phyloP scores from a whole-genome alignment of 2,888 invertebrate genomes.

The Chloroclysta siterata region DNA sequence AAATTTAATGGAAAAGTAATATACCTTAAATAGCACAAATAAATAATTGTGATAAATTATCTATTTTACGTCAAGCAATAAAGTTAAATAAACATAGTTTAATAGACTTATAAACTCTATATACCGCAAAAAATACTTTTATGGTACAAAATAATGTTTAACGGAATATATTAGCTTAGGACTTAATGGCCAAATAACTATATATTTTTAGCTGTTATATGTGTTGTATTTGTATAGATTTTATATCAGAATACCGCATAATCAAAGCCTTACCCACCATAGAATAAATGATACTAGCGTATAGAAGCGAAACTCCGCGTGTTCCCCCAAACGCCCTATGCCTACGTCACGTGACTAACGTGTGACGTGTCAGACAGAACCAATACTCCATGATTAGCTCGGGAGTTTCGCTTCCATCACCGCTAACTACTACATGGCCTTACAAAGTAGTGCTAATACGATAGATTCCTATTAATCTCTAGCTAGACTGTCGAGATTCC shows the following conservation, averaged over 20 bases:
- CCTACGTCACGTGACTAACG: background rate
- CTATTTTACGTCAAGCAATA: slow-evolving; percentile 30
- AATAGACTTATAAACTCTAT: slow-evolving; percentile 26
- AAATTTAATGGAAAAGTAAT: slow-evolving; percentile 1
- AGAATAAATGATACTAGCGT: slow-evolving; percentile 10
- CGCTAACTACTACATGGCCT: slow-evolving; percentile 22
- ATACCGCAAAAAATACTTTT: slow-evolving; percentile 26
- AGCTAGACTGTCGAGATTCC: background rate
- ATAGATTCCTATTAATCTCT: slow-evolving; percentile 6
- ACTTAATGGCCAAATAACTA: slow-evolving; percentile 26
- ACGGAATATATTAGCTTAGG: slow-evolving; percentile 28
- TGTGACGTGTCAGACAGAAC: background rate
- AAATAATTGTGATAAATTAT: slow-evolving; percentile 27
- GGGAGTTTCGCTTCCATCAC: slow-evolving; percentile 20
- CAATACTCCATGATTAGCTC: background rate
- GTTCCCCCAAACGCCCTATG: background rate
- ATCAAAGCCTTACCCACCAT: slow-evolving; percentile 16
- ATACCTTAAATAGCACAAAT: slow-evolving; percentile 25
- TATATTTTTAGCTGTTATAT: slow-evolving; percentile 25
- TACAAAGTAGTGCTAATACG: slow-evolving; percentile 16
- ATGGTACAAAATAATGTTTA: slow-evolving; percentile 36
- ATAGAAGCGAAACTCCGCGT: slow-evolving; percentile 19
- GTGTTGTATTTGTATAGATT: slow-evolving; percentile 23
- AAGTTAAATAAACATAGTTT: slow-evolving; percentile 16
- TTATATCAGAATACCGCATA: slow-evolving; percentile 25